A percentile compares a stretch with the other conserved stretches of the same genome.
phyloP scores from a whole-genome alignment of 92 coral and sea anemone species.

The Micromussa lordhowensis region DNA sequence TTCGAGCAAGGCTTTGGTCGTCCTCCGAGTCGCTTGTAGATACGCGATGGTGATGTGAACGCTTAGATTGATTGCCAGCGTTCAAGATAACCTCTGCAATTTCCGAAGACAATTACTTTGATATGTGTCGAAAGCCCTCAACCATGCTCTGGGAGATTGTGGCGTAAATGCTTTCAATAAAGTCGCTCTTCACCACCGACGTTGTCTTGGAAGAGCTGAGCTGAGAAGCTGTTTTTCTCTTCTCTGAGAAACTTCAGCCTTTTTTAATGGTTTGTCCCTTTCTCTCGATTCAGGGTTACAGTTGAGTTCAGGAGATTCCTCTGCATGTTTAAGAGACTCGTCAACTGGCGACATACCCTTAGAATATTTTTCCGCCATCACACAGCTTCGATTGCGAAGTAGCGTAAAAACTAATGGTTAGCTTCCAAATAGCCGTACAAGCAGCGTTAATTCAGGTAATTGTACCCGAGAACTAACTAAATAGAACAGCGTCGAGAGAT shows the following conservation, averaged over 20 bases:
- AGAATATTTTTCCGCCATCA: not conserved
- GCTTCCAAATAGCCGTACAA: too few relatives aligned
- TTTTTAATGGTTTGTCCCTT: not conserved
- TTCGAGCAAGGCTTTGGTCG: slow-evolving; percentile 9
- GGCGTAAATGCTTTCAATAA: too few relatives aligned
- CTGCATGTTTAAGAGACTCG: not conserved
- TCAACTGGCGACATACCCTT: not conserved
- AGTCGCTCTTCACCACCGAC: too few relatives aligned
- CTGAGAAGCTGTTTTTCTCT: not conserved
- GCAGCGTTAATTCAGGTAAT: slow-evolving; percentile 18
- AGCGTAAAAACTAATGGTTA: not conserved
- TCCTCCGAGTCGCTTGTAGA: slow-evolving; percentile 18
- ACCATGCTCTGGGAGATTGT: too few relatives aligned
- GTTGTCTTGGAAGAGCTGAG: not conserved
- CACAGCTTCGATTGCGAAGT: slow-evolving; percentile 9
- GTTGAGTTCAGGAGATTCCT: not conserved
- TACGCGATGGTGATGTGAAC: not conserved
- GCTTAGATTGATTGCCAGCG: too few relatives aligned
- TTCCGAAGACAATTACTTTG: too few relatives aligned
- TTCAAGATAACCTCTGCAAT: too few relatives aligned
- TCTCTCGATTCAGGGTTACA: not conserved
- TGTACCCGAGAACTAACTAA: slow-evolving; percentile 11
- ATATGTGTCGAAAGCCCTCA: too few relatives aligned
- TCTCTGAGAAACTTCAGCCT: too few relatives aligned
- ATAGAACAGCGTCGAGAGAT: slow-evolving; percentile 10